These are phyloP conservation scores for Sarcophaga bullata DNA, from an alignment of 1,140 invertebrate genomes.

Conservation along the genomic window DNA sequence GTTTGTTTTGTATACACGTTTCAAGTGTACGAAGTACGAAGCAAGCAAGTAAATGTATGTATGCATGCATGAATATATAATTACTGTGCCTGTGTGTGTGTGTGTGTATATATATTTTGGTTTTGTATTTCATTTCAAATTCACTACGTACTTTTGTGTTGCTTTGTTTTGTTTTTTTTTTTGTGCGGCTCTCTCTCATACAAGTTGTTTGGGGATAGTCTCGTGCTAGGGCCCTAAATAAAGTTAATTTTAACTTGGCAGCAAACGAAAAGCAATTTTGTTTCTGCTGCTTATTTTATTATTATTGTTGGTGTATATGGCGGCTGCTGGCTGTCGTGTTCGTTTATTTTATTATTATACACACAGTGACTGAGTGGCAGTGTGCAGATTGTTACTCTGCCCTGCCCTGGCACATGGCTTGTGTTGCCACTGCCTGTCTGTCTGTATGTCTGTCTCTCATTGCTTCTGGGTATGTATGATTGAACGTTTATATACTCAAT, in stretches of 20 bases:
- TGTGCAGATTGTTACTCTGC: background rate
- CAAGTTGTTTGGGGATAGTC: slow-evolving; percentile 28
- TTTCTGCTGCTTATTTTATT: slow-evolving; percentile 25
- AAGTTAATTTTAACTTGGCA: slow-evolving; percentile 36
- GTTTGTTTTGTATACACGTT: background rate
- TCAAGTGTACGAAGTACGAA: background rate
- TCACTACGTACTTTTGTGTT: background rate
- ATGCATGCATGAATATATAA: background rate
- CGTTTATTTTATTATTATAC: background rate
- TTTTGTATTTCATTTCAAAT: slow-evolving; percentile 9
- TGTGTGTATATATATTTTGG: background rate
- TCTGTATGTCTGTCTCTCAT: background rate
- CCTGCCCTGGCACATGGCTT: background rate
- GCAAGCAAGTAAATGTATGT: background rate
- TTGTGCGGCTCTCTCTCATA: background rate
- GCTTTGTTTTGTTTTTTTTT: background rate
- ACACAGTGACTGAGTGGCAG: background rate
- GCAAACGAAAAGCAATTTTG: slow-evolving; percentile 25
- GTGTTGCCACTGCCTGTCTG: background rate
- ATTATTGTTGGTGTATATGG: background rate
- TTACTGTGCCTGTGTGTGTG: background rate
- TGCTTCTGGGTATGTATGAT: too few species aligned
- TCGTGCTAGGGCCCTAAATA: slow-evolving; percentile 18
- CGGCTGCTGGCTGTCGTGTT: background rate
- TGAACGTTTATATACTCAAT: too few species aligned